Evolutionary conservation across 2,113 vertebrate genomes (phyloP).

Genomic region (Malurus melanocephalus): DNA sequence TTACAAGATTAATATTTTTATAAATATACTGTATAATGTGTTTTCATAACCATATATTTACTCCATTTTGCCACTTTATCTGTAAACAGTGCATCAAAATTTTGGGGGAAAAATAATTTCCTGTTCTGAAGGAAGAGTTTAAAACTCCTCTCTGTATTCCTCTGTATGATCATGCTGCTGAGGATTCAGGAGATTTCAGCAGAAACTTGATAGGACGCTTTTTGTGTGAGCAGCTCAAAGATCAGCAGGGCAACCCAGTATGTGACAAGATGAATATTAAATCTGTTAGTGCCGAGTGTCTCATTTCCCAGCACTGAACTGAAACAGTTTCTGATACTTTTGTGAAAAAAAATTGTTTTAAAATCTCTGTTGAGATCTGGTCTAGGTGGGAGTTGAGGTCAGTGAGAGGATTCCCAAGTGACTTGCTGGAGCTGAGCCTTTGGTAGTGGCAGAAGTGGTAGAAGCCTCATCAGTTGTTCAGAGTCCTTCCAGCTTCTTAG

Average conservation of each 20-base stretch:
- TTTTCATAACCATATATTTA: not conserved
- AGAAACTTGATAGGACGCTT: slow-evolving; percentile 48
- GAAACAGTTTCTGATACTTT: not conserved
- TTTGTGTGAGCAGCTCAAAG: not conserved
- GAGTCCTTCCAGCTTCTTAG: not conserved
- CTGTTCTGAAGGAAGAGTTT: slow-evolving; percentile 28
- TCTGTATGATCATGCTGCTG: slow-evolving; percentile 1
- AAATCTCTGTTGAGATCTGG: not conserved
- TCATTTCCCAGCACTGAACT: slow-evolving; percentile 33
- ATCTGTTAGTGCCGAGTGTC: slow-evolving; percentile 17
- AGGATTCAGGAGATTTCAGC: slow-evolving; percentile 45
- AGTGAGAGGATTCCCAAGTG: not conserved
- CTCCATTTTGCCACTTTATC: not conserved
- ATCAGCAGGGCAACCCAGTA: not conserved
- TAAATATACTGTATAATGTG: not conserved
- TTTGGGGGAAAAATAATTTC: slow-evolving; percentile 47
- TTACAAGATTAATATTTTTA: not conserved
- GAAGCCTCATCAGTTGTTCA: not conserved
- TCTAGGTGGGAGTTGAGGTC: not conserved
- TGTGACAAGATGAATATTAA: slow-evolving; percentile 37
- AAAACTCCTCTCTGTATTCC: slow-evolving; percentile 17
- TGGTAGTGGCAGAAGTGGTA: not conserved
- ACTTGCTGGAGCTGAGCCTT: not conserved
- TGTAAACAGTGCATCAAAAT: slow-evolving; percentile 41
- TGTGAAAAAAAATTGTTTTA: not conserved